These are phyloP conservation scores for Dasysyrphus tricinctus DNA, from an alignment of 2,888 invertebrate species.

Conservation along the genomic window DNA sequence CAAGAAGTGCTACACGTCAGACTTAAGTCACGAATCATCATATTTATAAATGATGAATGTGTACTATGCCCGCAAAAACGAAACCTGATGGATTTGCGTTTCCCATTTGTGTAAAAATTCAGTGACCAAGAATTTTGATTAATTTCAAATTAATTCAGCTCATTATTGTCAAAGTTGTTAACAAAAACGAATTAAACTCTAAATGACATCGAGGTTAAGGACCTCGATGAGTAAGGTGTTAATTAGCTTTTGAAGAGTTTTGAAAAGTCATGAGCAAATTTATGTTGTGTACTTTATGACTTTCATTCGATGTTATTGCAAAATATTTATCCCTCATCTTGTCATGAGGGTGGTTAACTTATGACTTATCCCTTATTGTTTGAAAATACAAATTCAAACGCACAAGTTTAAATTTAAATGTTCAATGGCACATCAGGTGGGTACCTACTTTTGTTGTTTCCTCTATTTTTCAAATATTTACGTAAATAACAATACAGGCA, in stretches of 20 bases:
- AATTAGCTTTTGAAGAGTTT: not conserved
- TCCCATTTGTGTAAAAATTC: not conserved
- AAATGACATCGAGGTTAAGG: not conserved
- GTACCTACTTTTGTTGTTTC: not conserved
- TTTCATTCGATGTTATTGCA: not conserved
- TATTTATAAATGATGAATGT: not conserved
- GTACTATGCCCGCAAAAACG: not conserved
- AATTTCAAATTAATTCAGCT: slow-evolving; percentile 25
- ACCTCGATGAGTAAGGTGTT: not conserved
- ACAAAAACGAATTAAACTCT: not conserved
- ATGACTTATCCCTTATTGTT: not conserved
- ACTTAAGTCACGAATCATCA: slow-evolving; percentile 1
- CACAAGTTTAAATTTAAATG: not conserved
- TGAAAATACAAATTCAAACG: not conserved
- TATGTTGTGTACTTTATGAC: not conserved
- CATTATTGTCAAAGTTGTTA: slow-evolving; percentile 7
- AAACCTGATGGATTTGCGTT: not conserved
- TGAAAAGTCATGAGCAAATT: not conserved
- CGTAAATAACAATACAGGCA: not conserved
- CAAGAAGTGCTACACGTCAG: not conserved
- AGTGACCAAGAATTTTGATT: slow-evolving; percentile 17
- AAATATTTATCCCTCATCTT: not conserved
- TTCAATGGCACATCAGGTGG: not conserved
- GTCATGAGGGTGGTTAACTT: not conserved
- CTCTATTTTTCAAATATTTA: not conserved